Conservation (phyloP, 2,888 invertebrate species). For the Agrochola macilenta region DNA sequence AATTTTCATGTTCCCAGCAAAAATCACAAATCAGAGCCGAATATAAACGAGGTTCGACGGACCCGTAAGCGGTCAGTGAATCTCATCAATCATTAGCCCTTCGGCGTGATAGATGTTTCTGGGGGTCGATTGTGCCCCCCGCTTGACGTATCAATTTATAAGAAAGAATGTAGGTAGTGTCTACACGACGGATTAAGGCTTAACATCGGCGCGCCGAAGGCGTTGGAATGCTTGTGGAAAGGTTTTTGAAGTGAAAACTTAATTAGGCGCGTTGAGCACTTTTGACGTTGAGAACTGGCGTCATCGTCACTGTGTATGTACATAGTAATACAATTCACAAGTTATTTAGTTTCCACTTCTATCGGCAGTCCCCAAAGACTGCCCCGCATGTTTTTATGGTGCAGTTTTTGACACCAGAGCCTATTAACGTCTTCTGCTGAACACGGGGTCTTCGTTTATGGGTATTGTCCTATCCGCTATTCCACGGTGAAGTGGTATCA, state of each 20-base stretch:
- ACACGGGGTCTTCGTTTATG: neutral
- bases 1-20: constrained; percentile 53
- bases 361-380: too few relatives aligned
- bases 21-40: constrained; percentile 64
- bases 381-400: too few relatives aligned
- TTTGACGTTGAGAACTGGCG: too few relatives aligned
- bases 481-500: neutral
- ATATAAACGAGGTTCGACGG: constrained; percentile 68
- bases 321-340: too few relatives aligned
- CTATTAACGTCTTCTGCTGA: constrained; percentile 8
- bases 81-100: constrained; percentile 86
- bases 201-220: constrained; percentile 53
- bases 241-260: too few relatives aligned
- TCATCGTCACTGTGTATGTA: too few relatives aligned
- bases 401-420: neutral
- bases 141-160: constrained; percentile 89
- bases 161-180: constrained; percentile 86
- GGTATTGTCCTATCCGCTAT: too few relatives aligned
- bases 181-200: constrained; percentile 77
- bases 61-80: constrained; percentile 77
- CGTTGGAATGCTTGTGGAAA: constrained; percentile 29
- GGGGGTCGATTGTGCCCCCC: constrained; percentile 82
- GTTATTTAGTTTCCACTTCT: too few relatives aligned
- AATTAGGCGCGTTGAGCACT: too few relatives aligned
- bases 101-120: constrained; percentile 82